A percentile compares a stretch with the other conserved stretches of the same genome.
Evolutionary conservation across 2,888 invertebrate genomes (phyloP).

Genomic region (Ceramica pisi): DNA sequence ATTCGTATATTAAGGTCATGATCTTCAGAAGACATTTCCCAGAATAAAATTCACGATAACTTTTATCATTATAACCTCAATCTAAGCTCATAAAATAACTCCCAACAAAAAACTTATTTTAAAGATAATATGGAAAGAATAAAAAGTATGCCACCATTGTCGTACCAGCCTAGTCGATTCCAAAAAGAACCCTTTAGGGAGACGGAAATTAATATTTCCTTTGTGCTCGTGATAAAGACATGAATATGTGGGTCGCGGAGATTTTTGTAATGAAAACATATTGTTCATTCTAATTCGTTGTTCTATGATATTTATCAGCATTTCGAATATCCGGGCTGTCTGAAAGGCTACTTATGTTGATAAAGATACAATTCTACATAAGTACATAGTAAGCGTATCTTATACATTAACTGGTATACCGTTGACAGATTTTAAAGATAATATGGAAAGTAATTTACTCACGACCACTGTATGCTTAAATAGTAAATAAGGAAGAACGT

Average conservation of each 20-base stretch:
- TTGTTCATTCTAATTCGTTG: constrained; percentile 50
- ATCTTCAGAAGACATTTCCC: background rate
- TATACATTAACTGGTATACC: background rate
- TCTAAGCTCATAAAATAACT: constrained; percentile 4
- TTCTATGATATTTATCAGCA: constrained; percentile 20
- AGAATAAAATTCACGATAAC: background rate
- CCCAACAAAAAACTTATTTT: background rate
- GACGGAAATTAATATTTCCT: constrained; percentile 79
- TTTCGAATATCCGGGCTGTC: constrained; percentile 4
- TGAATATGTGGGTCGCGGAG: constrained; percentile 61
- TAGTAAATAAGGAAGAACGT: too few species aligned
- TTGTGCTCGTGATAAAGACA: constrained; percentile 69
- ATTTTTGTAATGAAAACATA: constrained; percentile 53
- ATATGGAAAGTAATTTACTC: too few species aligned
- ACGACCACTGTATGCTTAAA: too few species aligned
- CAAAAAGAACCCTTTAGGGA: constrained; percentile 60
- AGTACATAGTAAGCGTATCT: too few species aligned
- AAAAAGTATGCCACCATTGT: constrained; percentile 38
- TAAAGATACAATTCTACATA: background rate
- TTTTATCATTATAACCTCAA: constrained; percentile 1
- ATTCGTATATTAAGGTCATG: background rate
- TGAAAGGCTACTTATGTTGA: background rate
- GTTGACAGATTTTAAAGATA: too few species aligned
- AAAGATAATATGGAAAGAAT: constrained; percentile 8
- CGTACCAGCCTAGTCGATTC: constrained; percentile 33